Percentiles rank a stretch among this genome's conserved stretches.
Conservation (phyloP, 2,113 vertebrate species). For the Erythrocebus patas region DNA sequence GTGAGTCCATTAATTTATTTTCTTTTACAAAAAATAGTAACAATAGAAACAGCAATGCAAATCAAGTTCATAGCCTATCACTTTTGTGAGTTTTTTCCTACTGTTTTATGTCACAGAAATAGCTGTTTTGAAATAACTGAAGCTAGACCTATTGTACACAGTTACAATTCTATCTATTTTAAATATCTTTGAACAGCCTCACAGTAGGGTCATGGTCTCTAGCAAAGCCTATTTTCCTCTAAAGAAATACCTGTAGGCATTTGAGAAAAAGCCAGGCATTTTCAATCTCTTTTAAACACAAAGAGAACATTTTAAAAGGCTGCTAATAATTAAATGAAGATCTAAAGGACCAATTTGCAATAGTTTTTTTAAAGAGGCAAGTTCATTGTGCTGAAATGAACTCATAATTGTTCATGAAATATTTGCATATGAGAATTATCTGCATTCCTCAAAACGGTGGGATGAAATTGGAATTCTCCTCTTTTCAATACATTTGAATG, state of each 20-base stretch:
- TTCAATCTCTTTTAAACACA: slow-evolving; percentile 22
- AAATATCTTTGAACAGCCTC: slow-evolving; percentile 47
- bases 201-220: not conserved
- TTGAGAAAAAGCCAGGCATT: slow-evolving; percentile 18
- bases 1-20: not conserved
- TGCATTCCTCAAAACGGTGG: slow-evolving; percentile 2
- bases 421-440: slow-evolving; percentile 60
- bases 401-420: slow-evolving; percentile 31
- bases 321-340: slow-evolving; percentile 60
- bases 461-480: slow-evolving; percentile 17
- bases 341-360: slow-evolving; percentile 41
- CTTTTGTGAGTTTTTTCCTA: slow-evolving; percentile 12
- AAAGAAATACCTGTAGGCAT: not conserved
- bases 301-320: slow-evolving; percentile 45
- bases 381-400: slow-evolving; percentile 28
- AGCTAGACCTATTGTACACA: not conserved
- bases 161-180: slow-evolving; percentile 60
- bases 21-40: slow-evolving; percentile 24
- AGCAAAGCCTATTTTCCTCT: slow-evolving; percentile 29
- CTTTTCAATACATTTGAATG: slow-evolving; percentile 23
- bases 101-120: slow-evolving; percentile 39
- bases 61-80: slow-evolving; percentile 36
- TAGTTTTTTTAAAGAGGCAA: slow-evolving; percentile 51
- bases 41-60: slow-evolving; percentile 16
- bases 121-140: slow-evolving; percentile 50